These are phyloP conservation scores for Onthophagus sagittarius DNA, from an alignment of 2,888 invertebrate species.

Conservation along the genomic window DNA sequence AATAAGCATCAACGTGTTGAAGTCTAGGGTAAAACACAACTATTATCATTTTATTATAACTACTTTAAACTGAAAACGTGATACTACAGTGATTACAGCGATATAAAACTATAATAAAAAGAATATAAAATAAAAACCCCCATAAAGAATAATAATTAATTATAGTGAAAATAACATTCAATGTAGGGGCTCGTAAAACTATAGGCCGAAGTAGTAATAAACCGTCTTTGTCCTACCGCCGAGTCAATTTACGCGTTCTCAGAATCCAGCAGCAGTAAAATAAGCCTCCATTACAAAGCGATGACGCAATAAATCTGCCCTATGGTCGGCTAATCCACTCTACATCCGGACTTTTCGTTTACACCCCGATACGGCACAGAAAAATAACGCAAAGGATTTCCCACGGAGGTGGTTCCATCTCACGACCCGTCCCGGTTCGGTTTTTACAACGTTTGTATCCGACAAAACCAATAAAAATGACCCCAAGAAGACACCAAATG, in stretches of 20 bases:
- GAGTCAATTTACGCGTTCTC: constrained; percentile 22
- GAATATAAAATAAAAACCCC: neutral
- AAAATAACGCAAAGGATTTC: constrained; percentile 33
- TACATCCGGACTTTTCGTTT: constrained; percentile 30
- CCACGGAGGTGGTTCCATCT: constrained; percentile 26
- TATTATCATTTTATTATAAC: no score
- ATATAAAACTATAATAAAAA: neutral
- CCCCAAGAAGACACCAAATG: neutral
- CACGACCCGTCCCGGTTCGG: neutral
- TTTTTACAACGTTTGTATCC: neutral
- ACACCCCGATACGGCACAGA: constrained; percentile 31
- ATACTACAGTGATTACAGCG: no score
- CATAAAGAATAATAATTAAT: neutral
- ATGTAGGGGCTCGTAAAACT: neutral
- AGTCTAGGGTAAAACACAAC: no score
- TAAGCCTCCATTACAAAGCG: constrained; percentile 28
- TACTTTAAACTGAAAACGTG: no score
- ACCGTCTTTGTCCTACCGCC: neutral
- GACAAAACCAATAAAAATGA: neutral
- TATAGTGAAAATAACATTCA: neutral
- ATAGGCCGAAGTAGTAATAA: constrained; percentile 10
- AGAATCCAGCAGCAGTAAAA: constrained; percentile 26
- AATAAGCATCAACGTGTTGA: no score
- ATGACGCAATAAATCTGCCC: constrained; percentile 33
- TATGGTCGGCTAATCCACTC: constrained; percentile 30